A percentile compares a stretch with the other conserved stretches of the same genome.
These are phyloP conservation scores for Pseudonaja textilis DNA, from an alignment of 2,113 vertebrate genomes.

Conservation along the genomic window DNA sequence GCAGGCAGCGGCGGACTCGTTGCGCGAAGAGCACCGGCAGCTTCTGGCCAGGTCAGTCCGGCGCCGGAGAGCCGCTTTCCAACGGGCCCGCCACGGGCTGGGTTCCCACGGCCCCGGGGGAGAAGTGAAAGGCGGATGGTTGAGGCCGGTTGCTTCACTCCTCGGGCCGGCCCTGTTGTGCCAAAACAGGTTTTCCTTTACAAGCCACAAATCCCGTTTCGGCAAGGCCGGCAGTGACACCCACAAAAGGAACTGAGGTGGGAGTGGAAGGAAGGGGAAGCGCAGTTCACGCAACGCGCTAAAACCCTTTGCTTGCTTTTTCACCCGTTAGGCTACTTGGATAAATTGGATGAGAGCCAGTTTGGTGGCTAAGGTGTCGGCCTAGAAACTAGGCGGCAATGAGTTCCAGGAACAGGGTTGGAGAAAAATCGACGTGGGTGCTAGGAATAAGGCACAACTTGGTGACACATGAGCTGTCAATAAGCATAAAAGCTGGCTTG, in stretches of 20 bases:
- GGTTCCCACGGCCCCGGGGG: neutral
- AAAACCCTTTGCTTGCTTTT: neutral
- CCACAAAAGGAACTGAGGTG: neutral
- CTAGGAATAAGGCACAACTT: neutral
- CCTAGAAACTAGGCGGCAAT: neutral
- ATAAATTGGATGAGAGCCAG: neutral
- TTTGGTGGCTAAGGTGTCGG: neutral
- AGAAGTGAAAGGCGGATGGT: neutral
- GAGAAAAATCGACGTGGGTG: neutral
- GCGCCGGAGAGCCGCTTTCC: too few species aligned
- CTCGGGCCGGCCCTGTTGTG: neutral
- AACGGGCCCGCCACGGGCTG: neutral
- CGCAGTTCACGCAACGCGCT: neutral
- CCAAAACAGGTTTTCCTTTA: neutral
- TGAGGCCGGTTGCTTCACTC: neutral
- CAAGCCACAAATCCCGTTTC: neutral
- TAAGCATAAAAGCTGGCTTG: neutral
- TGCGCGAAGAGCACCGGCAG: conserved; percentile 71
- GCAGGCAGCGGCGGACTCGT: conserved; percentile 73
- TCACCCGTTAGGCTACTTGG: neutral
- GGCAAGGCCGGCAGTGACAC: neutral
- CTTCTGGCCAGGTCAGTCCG: conserved; percentile 72
- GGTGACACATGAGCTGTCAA: neutral
- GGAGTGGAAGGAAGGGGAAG: neutral
- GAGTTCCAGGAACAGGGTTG: neutral